A percentile compares a stretch with the other conserved stretches of the same genome.
These are phyloP conservation scores for Sussaba pulchella DNA, from an alignment of 2,888 invertebrate genomes.

Conservation along the genomic window DNA sequence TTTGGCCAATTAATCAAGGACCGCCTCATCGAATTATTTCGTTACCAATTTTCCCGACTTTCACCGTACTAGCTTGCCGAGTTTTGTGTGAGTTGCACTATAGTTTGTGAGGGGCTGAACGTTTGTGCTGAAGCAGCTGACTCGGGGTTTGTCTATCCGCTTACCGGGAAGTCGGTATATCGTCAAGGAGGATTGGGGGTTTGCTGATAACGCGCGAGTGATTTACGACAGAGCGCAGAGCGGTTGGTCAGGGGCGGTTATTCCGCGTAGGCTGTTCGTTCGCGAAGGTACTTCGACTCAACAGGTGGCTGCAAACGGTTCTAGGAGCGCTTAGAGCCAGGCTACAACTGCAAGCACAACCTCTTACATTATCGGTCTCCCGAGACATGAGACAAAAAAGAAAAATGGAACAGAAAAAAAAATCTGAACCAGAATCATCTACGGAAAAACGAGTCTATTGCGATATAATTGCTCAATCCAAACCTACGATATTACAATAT, in stretches of 20 bases:
- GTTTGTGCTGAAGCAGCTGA: no score
- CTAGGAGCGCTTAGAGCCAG: constrained; percentile 28
- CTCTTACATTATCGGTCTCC: background rate
- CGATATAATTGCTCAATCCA: no score
- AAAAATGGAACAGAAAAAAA: no score
- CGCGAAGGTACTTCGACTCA: constrained; percentile 73
- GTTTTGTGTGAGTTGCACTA: no score
- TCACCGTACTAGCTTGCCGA: no score
- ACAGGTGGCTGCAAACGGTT: constrained; percentile 78
- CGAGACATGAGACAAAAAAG: no score
- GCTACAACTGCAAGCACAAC: constrained; percentile 36
- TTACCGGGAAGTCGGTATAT: background rate
- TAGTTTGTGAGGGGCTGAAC: no score
- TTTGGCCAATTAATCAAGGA: constrained; percentile 79
- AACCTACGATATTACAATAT: no score
- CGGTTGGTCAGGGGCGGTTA: constrained; percentile 6
- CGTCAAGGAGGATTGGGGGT: background rate
- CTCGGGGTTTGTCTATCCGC: no score
- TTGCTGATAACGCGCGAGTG: background rate
- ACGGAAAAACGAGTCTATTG: no score
- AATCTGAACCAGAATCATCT: no score
- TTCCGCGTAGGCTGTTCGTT: constrained; percentile 36
- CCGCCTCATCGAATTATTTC: constrained; percentile 77
- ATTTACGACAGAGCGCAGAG: background rate
- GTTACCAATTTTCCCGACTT: constrained; percentile 72